Percentiles rank a stretch among this genome's conserved stretches.
These are phyloP conservation scores for Drosophila pseudoobscura DNA, from an alignment of 1,140 invertebrate species.

Conservation along the genomic window DNA sequence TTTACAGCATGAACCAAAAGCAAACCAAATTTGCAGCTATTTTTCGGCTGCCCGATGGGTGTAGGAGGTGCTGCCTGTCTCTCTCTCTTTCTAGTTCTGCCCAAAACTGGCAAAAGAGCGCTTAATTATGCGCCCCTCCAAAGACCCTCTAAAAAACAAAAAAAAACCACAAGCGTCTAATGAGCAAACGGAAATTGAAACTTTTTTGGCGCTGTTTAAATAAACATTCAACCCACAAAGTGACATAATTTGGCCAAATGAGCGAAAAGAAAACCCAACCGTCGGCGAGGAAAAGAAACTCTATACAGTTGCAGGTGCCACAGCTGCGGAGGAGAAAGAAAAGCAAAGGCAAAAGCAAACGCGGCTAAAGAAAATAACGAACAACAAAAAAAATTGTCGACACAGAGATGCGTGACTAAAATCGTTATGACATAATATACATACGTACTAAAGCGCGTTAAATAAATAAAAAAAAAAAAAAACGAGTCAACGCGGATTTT, in stretches of 20 bases:
- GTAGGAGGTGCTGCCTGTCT: too few species aligned
- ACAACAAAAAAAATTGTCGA: constrained; percentile 43
- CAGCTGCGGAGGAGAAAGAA: constrained; percentile 21
- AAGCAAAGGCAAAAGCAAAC: constrained; percentile 18
- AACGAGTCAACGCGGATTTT: constrained; percentile 35
- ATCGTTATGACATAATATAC: constrained; percentile 69
- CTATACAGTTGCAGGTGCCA: constrained; percentile 41
- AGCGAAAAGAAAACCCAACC: not conserved
- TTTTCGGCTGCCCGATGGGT: constrained; percentile 16
- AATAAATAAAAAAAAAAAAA: constrained; percentile 18
- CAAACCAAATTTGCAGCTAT: too few species aligned
- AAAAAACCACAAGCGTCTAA: constrained; percentile 40
- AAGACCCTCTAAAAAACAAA: not conserved
- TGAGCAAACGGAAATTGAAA: constrained; percentile 72
- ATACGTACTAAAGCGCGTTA: constrained; percentile 21
- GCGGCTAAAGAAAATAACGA: constrained; percentile 21
- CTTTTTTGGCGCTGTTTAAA: constrained; percentile 62
- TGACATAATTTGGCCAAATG: constrained; percentile 64
- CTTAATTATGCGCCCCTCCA: constrained; percentile 55
- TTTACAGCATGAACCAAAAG: not conserved
- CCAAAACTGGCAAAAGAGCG: constrained; percentile 36
- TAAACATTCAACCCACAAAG: constrained; percentile 49
- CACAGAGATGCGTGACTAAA: constrained; percentile 63
- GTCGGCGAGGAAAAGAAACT: constrained; percentile 8
- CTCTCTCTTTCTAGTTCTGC: too few species aligned